A percentile compares a stretch with the other conserved stretches of the same genome.
phyloP scores from a whole-genome alignment of 2,888 invertebrate species.

The Harpalus rubripes region DNA sequence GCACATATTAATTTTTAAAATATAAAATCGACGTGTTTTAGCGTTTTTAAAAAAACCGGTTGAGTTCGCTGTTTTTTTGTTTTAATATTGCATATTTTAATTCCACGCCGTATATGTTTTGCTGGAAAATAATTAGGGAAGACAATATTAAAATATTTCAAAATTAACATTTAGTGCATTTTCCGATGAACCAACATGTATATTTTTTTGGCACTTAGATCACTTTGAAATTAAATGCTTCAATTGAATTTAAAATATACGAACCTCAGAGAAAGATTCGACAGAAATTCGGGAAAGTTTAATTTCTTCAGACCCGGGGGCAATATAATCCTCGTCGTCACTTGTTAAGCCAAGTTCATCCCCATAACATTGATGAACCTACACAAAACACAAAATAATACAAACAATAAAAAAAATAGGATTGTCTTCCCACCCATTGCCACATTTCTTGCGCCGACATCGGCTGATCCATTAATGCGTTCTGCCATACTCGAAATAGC shows the following conservation, averaged over 20 bases:
- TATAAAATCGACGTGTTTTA: too few relatives aligned
- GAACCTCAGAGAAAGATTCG: constrained; percentile 78
- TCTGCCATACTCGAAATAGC: constrained; percentile 98
- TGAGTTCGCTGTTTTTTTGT: too few relatives aligned
- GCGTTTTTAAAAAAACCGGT: too few relatives aligned
- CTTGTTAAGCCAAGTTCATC: constrained; percentile 95
- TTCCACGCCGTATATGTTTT: too few relatives aligned
- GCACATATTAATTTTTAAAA: too few relatives aligned
- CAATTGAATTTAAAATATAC: constrained; percentile 64
- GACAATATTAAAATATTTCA: too few relatives aligned
- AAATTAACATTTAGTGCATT: too few relatives aligned
- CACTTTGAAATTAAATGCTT: too few relatives aligned
- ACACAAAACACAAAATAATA: constrained; percentile 54
- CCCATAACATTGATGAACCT: constrained; percentile 95
- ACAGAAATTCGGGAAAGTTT: constrained; percentile 78
- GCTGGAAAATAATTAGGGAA: too few relatives aligned
- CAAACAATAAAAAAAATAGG: neutral
- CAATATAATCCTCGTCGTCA: constrained; percentile 92
- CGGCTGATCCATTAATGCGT: constrained; percentile 94
- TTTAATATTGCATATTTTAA: too few relatives aligned
- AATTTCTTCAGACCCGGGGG: constrained; percentile 80
- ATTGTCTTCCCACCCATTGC: constrained; percentile 82
- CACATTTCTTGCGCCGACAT: constrained; percentile 91
- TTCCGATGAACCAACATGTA: too few relatives aligned
- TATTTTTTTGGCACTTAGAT: too few relatives aligned